Base-by-base conservation (phyloP, 2,113 vertebrate species). In the Pavo muticus region DNA sequence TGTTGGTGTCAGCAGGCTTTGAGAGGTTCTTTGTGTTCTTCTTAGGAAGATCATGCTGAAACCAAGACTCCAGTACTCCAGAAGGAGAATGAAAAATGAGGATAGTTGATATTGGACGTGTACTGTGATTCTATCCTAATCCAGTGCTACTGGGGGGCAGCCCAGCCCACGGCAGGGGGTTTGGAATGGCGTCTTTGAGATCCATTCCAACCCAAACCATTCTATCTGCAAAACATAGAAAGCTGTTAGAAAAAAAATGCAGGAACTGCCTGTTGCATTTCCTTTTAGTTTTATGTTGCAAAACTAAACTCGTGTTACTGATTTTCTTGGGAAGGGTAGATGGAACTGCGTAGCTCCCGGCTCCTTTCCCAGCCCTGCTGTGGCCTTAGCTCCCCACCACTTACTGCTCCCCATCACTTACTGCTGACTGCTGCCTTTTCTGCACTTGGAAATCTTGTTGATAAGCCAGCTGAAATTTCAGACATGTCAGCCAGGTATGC, bases 371-470 rank as follows among this genome's bases (percentile, higher is more conserved):
- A 40, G 47, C 64, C 54, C 42, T 10, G 7, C 10, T 42, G 25
- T 20, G n/a, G 18, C 20, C 14, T 7, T 19, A 2, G 18, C 32
- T 37, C 52, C 54, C 23, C 67, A 13, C 18, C 6, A 12, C 42
- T 32, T 39, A 11, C 54, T 9, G 18, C 32, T 37, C 52, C 54
- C 23, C 67, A 18, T 21, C 7, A 12, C 42, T 32, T 39, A 11
- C 48, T 9, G 32, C 8, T 14, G 17, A 4, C 69, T 52, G 59
- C 70, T 1, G 2, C 35, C 35, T 67, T 15, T 45, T 24, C 21
- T 2, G 16, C 39, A 4, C 9, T 0, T 11, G 17, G 9, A 21
- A 32, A 12, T 14, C 44, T 8, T 14, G 14, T 2, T 18, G 25
- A 14, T n/a, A 30, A 30, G 23, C 16, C 44, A 17, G 5, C 23